Evolutionary conservation across 1,140 invertebrate species (phyloP), one percentile per base, ranked within the genome.

Genomic region (Neoseiulus cucumeris): DNA sequence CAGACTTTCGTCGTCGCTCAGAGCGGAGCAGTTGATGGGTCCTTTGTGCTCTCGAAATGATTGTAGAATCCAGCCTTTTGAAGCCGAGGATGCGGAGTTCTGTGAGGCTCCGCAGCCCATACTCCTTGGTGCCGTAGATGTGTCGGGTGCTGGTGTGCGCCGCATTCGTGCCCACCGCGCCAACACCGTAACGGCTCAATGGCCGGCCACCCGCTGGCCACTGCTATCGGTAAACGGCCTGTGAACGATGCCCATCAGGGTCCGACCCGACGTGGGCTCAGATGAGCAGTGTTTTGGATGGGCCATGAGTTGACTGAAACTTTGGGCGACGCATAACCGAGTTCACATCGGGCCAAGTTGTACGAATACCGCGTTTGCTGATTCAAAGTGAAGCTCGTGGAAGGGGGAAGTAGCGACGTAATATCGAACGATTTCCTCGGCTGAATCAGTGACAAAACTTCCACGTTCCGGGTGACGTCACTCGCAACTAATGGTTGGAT

Each of bases 1-100:
- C 2, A 82, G 74, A 5, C 78, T 79, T 7, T 75, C 74, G 68
- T 82, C 80, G 64, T 80, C 80, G 67, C 79, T 80, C 0, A 81
- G 68, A 0, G 75, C 78, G 75, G 80, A 78, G 69, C 78, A 80
- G 68, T 81, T 81, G 66, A 82, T 77, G 17, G 76, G 74, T 1
- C 70, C 72, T 25, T 17, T 59, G 51, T 59, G 51, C 22, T 59
- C 51, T n/a, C 33, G 25, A 2, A 59, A 59, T 5, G 25, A 33
- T 33, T 59, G 51, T 17, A 59, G 25, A 2, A 59, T 33, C 51
- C 51, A 59, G 51, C 51, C 51, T 9, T 25, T 59, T 25, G 51
- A 25, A 33, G 51, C 51, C 12, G 51, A 59, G 25, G 51, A 59
- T 17, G 22, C 51, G 51, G 51, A 25, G 51, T 25, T 33, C 51